These are phyloP conservation scores for Platysteira castanea DNA, from an alignment of 2,113 vertebrate genomes.

Conservation along the genomic window DNA sequence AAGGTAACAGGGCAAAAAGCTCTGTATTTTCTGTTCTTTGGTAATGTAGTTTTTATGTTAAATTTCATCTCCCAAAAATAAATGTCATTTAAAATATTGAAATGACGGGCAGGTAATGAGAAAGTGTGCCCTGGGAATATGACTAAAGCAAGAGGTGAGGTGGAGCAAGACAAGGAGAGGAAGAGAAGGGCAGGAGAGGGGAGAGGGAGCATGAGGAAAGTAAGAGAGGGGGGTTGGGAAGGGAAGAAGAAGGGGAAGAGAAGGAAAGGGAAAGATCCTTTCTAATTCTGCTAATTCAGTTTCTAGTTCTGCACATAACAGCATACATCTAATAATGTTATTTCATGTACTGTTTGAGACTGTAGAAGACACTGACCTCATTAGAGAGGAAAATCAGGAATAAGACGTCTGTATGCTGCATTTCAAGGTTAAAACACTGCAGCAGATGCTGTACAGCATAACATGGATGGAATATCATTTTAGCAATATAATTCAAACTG, in stretches of 20 bases:
- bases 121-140: background rate
- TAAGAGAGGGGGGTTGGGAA: too few species aligned
- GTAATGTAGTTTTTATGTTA: background rate
- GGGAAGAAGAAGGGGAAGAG: too few species aligned
- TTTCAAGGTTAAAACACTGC: background rate
- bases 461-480: background rate
- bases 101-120: background rate
- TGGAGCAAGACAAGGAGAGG: background rate
- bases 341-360: background rate
- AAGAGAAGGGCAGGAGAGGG: background rate
- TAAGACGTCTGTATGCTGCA: background rate
- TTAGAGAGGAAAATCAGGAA: background rate
- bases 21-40: background rate
- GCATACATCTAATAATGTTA: background rate
- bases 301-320: background rate
- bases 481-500: background rate
- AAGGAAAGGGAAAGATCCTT: background rate
- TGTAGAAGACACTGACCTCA: background rate
- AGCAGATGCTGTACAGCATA: background rate
- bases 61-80: background rate
- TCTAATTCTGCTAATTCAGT: background rate
- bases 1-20: background rate
- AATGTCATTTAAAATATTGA: background rate
- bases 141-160: background rate
- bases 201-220: accelerated